Base-by-base conservation (phyloP, 1,140 invertebrate genomes). In the Spodoptera frugiperda region DNA sequence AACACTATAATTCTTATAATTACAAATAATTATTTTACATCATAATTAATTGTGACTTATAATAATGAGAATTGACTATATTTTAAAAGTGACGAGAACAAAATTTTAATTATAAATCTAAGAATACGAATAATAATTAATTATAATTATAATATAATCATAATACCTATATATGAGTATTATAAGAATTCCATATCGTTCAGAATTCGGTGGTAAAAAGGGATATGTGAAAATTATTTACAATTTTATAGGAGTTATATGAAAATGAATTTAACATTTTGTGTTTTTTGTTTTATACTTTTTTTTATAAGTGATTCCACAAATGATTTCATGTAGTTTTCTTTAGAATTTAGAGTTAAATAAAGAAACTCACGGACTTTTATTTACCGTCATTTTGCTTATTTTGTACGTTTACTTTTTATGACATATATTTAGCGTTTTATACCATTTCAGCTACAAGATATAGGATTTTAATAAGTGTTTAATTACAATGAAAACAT, bases 51-150 rank as follows among this genome's bases (percentile, higher is more conserved):
- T 78, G 77, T 39, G 19, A 78, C 63, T 71, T 53, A 67, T 39
- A 30, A 12, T 78, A 78, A 76, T 39, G 65, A 84, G 71, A 86
- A 86, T 86, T 86, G 84, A 86, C 84, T 86, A 84, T 51, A 77
- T 73, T 25, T 76, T 80, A 78, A 79, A 77, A 65, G 76, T 86
- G 82, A 84, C 84, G 79, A 86, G 82, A 83, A 82, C 77, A 78
- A 78, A 77, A 76, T 77, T 76, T 44, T 76, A 46, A 46, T 65
- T 79, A 74, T 44, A 39, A 39, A 10, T 39, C 33, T 39, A 39
- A 39, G 33, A 39, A 39, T 39, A 39, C 9, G 33, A 39, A 39
- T 39, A 39, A 39, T 39, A 39, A 39, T 39, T 39, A 39, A 9
- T 39, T 9, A 39, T 39, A 39, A 39, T 39, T 8, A 68, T 44